These are phyloP conservation scores for Brachycybe producta DNA, from an alignment of 2,888 invertebrate species.

Conservation along the genomic window DNA sequence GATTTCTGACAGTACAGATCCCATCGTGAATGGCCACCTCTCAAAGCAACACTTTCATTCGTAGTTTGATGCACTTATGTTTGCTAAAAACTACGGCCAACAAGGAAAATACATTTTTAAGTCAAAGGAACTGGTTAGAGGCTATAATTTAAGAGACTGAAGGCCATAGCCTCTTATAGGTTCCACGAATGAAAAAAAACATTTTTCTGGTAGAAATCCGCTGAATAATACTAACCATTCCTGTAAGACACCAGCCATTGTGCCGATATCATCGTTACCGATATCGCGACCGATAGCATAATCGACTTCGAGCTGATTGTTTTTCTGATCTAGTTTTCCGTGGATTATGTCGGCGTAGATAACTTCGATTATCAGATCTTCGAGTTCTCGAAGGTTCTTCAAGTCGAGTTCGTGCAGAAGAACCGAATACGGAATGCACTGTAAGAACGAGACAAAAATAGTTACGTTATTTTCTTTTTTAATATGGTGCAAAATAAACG, in stretches of 20 bases:
- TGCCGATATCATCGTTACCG: conserved; percentile 62
- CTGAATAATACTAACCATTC: conserved; percentile 28
- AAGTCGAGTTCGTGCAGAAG: conserved; percentile 77
- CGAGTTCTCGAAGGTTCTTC: conserved; percentile 79
- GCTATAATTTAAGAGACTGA: no score
- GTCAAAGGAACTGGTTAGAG: no score
- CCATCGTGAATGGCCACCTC: no score
- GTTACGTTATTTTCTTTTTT: neutral
- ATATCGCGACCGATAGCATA: conserved; percentile 89
- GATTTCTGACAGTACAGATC: no score
- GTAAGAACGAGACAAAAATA: conserved; percentile 20
- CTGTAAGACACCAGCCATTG: conserved; percentile 50
- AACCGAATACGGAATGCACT: conserved; percentile 74
- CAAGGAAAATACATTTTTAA: no score
- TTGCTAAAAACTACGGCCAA: no score
- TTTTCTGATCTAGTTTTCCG: conserved; percentile 90
- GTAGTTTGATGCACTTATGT: no score
- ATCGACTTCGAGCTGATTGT: conserved; percentile 83
- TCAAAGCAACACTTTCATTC: no score
- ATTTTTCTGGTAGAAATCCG: no score
- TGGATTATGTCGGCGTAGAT: conserved; percentile 93
- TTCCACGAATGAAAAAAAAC: conserved; percentile 26
- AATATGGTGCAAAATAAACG: conserved; percentile 8
- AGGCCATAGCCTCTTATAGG: neutral
- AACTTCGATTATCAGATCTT: conserved; percentile 96